Evolutionary conservation across 2,888 invertebrate genomes (phyloP).

Genomic region (Erynnis tages): DNA sequence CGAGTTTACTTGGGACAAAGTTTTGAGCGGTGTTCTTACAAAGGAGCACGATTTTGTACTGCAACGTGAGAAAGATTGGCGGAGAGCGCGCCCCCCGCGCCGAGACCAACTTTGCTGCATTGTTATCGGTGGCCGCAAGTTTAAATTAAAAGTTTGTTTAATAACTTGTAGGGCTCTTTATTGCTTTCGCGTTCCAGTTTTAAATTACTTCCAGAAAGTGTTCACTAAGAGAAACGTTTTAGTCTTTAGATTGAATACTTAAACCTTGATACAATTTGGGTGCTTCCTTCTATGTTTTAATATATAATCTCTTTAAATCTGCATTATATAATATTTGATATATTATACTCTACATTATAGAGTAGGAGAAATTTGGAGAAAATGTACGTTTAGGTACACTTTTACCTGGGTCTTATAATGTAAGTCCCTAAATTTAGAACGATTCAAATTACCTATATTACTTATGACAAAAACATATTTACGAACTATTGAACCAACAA

Average conservation of each 20-base stretch:
- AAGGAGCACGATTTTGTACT: slow-evolving; percentile 76
- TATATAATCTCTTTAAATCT: background rate
- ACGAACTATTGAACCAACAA: too few species aligned
- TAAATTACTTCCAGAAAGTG: slow-evolving; percentile 44
- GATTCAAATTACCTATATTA: too few species aligned
- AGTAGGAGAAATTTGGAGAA: too few species aligned
- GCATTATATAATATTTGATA: too few species aligned
- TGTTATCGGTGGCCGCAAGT: slow-evolving; percentile 64
- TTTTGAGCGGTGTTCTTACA: slow-evolving; percentile 78
- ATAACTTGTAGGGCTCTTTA: slow-evolving; percentile 56
- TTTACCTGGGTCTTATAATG: background rate
- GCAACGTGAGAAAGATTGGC: slow-evolving; percentile 71
- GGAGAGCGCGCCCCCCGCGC: slow-evolving; percentile 58
- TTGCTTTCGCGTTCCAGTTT: slow-evolving; percentile 46
- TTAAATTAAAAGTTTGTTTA: slow-evolving; percentile 71
- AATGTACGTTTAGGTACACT: background rate
- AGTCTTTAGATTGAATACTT: slow-evolving; percentile 12
- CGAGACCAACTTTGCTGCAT: slow-evolving; percentile 67
- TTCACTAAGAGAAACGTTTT: slow-evolving; percentile 23
- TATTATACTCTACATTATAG: too few species aligned
- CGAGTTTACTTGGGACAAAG: slow-evolving; percentile 77
- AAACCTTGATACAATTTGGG: slow-evolving; percentile 5
- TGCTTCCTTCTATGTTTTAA: background rate
- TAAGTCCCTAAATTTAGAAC: background rate
- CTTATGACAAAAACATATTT: too few species aligned